Evolutionary conservation across 2,113 vertebrate genomes (phyloP).

Genomic region (Colistium nudipinnis): DNA sequence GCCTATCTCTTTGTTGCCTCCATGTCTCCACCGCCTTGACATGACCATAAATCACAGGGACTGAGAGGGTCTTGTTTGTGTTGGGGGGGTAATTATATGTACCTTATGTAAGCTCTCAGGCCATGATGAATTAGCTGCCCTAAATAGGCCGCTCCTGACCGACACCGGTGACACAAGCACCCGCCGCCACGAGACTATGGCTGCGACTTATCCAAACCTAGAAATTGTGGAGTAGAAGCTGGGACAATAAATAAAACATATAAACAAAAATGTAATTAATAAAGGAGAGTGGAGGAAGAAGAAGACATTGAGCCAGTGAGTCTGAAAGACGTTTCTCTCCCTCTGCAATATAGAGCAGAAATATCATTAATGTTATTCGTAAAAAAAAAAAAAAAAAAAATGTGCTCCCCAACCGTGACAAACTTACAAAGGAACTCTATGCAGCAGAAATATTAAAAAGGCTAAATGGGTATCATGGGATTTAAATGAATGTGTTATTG

Average conservation of each 20-base stretch:
- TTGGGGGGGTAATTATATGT: constrained; percentile 76
- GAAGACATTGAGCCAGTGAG: neutral
- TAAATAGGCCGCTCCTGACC: constrained; percentile 79
- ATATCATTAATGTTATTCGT: neutral
- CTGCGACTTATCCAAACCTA: constrained; percentile 41
- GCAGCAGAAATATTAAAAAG: neutral
- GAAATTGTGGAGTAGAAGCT: constrained; percentile 25
- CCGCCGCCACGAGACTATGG: constrained; percentile 33
- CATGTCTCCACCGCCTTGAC: constrained; percentile 58
- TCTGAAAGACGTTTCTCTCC: neutral
- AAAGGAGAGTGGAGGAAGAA: neutral
- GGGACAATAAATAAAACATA: constrained; percentile 10
- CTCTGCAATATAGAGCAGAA: too few species aligned
- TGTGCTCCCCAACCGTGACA: neutral
- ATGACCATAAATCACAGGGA: constrained; percentile 77
- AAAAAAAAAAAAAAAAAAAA: neutral
- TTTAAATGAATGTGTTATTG: neutral
- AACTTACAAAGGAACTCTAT: neutral
- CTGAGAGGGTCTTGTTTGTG: constrained; percentile 75
- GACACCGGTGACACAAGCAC: constrained; percentile 72
- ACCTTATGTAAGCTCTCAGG: constrained; percentile 76
- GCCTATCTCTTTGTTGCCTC: constrained; percentile 46
- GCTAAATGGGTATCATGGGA: constrained; percentile 1
- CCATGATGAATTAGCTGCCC: constrained; percentile 81
- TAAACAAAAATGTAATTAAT: too few species aligned